A percentile compares a stretch with the other conserved stretches of the same genome.
Evolutionary conservation across 2,888 invertebrate species (phyloP).

Genomic region (Tineola bisselliella): DNA sequence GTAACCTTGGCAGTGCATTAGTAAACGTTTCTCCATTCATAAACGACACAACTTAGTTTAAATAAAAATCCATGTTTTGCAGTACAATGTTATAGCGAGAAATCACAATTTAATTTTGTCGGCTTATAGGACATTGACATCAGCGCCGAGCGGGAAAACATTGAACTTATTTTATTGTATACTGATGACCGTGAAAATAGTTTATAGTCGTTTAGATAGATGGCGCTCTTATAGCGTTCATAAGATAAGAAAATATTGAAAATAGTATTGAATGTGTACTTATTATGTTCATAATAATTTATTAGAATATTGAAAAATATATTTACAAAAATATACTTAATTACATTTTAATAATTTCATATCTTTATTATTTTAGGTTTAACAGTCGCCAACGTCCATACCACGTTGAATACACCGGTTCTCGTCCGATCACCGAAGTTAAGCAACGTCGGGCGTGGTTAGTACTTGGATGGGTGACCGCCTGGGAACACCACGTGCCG

Average conservation of each 20-base stretch:
- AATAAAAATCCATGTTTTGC: not conserved
- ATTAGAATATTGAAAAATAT: not conserved
- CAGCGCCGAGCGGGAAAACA: conserved; percentile 24
- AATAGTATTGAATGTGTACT: too few relatives aligned
- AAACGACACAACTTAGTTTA: conserved; percentile 5
- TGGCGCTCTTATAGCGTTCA: conserved; percentile 27
- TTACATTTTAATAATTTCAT: not conserved
- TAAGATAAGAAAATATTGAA: not conserved
- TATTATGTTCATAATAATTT: too few relatives aligned
- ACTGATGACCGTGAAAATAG: conserved; percentile 36
- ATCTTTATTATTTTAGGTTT: not conserved
- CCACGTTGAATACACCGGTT: conserved; percentile 25
- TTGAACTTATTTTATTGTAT: conserved; percentile 33
- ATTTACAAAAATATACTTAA: not conserved
- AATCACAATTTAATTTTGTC: not conserved
- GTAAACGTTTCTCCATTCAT: conserved; percentile 19
- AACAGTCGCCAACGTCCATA: conserved; percentile 23
- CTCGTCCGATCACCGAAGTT: conserved; percentile 27
- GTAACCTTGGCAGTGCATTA: conserved; percentile 38
- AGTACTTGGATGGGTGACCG: conserved; percentile 26
- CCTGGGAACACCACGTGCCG: conserved; percentile 24
- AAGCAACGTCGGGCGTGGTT: conserved; percentile 25
- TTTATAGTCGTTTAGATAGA: conserved; percentile 28
- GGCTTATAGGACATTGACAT: not conserved
- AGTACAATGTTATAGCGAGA: not conserved